These are phyloP conservation scores for Drosophila littoralis DNA, from an alignment of 1,140 invertebrate genomes.

Conservation along the genomic window DNA sequence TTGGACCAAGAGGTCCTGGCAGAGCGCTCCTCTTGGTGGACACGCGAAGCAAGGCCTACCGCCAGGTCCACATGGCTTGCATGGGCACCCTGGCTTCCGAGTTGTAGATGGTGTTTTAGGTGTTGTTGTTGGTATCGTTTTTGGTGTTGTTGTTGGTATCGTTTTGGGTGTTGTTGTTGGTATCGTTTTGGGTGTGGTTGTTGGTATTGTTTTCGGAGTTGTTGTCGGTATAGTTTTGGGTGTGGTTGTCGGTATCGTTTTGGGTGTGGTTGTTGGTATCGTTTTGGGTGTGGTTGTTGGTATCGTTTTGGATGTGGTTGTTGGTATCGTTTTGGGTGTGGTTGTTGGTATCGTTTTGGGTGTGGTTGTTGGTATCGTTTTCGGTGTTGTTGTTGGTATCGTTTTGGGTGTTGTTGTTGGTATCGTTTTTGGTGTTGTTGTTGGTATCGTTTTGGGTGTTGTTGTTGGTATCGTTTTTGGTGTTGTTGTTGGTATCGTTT, in stretches of 20 bases:
- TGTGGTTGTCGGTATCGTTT: neutral
- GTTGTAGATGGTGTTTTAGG: neutral
- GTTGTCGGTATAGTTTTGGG: neutral
- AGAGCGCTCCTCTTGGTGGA: neutral
- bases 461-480: neutral
- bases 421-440: neutral
- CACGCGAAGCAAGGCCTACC: constrained; percentile 21
- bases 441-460: neutral
- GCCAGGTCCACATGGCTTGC: constrained; percentile 40
- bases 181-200: neutral
- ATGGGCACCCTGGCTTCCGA: neutral
- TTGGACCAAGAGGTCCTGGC: neutral
- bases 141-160: neutral
- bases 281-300: neutral
- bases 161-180: neutral
- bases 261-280: neutral
- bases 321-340: neutral
- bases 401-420: neutral
- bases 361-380: neutral
- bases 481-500: neutral
- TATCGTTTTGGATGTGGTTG: neutral
- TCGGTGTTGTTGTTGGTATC: neutral
- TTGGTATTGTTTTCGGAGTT: neutral
- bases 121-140: neutral
- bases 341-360: neutral